Conservation (phyloP, 2,113 vertebrate genomes). For the Chelonoidis abingdonii region DNA sequence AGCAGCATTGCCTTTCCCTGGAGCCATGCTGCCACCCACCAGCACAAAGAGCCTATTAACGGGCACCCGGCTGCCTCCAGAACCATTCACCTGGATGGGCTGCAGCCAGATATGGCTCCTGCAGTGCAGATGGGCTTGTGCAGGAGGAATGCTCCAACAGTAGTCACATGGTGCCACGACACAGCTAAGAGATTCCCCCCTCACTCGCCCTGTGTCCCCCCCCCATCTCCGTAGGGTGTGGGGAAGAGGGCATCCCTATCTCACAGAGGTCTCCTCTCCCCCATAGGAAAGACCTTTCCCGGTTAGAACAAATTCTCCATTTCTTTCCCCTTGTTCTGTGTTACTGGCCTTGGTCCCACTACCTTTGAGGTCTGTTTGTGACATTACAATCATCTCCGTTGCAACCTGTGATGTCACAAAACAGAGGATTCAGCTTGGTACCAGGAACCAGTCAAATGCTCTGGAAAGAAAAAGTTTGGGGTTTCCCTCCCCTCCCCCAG, state of each 20-base stretch:
- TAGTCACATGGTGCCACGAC: neutral
- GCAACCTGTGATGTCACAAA: neutral
- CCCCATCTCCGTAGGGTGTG: neutral
- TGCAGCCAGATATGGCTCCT: neutral
- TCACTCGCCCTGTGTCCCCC: no score
- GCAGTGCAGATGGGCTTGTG: neutral
- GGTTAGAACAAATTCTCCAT: neutral
- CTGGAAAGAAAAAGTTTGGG: neutral
- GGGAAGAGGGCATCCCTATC: no score
- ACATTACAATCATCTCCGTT: neutral
- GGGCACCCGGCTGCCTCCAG: neutral
- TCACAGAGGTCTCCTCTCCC: neutral
- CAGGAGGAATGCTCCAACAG: neutral
- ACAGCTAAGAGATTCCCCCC: neutral
- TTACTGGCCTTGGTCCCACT: neutral
- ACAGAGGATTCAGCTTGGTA: neutral
- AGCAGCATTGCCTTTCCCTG: neutral
- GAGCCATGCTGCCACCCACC: neutral
- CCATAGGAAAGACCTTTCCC: neutral
- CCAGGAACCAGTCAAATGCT: neutral
- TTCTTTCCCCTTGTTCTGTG: neutral
- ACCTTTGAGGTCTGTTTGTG: neutral
- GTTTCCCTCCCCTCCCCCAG: neutral
- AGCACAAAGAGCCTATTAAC: conserved; percentile 2
- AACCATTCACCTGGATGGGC: neutral